Base-by-base conservation (phyloP, 2,113 vertebrate species). In the Osmerus mordax region DNA sequence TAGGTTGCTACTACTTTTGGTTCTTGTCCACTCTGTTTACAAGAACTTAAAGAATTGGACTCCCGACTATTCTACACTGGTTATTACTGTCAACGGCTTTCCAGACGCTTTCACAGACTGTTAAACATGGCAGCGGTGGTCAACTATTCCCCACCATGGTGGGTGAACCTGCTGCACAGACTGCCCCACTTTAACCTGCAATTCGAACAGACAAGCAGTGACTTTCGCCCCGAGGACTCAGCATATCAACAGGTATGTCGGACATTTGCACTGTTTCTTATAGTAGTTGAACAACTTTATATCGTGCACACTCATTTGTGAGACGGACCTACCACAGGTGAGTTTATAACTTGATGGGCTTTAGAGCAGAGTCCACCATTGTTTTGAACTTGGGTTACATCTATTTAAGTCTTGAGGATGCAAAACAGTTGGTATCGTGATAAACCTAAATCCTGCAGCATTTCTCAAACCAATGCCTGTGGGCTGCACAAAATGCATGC, bases 81-180 rank as follows among this genome's bases (percentile, higher is more conserved):
- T 29, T 16, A 29, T 36, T 16, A 36, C 28, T 18, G 16, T 7
- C 25, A 28, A 41, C 62, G 0, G 61, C 8, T 78, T 53, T 59
- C 53, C 52, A 7, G 21, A 60, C 66, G 63, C 70, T 75, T 62
- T 58, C 74, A 15, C 53, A 76, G 71, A 71, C 70, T n/a, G 0
- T 66, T 76, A 62, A 82, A 75, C 74, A 94, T 94, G 94, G 95
- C 96, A 85, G 93, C 94, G 21, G 96, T 95, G 62, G 95, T 96
- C 61, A 95, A 92, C 90, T 98, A 95, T 84, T 91, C 94, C 78
- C 94, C 97, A 62, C 96, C 97, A 8, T 97, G 96, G 97, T 98
- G 97, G 97, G 97, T 95, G 72, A 96, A 87, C 86, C 91, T 98
- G 18, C 87, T 99, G 14, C 96, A 99, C 92, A 93, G 94, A 80